These are phyloP conservation scores for Pteronura brasiliensis DNA, from an alignment of 2,113 vertebrate species.

Conservation along the genomic window DNA sequence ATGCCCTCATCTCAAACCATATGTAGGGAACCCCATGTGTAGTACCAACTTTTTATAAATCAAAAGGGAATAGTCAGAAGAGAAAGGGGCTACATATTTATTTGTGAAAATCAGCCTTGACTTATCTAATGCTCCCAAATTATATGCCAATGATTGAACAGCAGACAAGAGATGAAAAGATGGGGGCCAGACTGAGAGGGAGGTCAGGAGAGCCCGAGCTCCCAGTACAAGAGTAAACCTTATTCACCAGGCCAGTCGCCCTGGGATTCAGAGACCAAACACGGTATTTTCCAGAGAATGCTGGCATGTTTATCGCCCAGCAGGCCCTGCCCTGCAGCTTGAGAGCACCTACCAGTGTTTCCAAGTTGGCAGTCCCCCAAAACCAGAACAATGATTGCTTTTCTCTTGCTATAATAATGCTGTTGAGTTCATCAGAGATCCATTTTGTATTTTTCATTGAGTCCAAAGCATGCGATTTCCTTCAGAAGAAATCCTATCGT, in stretches of 20 bases:
- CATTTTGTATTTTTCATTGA: conserved; percentile 54
- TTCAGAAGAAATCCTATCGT: conserved; percentile 11
- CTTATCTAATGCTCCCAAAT: neutral
- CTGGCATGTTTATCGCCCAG: neutral
- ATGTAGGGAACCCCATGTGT: neutral
- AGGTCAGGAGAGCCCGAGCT: rapidly evolving
- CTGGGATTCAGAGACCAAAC: neutral
- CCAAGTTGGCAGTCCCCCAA: conserved; percentile 58
- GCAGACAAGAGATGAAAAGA: neutral
- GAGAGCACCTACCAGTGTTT: neutral
- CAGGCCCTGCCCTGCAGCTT: conserved; percentile 34
- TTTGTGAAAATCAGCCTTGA: neutral
- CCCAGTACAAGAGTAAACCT: neutral
- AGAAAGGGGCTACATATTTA: conserved; percentile 25
- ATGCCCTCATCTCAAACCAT: neutral
- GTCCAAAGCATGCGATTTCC: neutral
- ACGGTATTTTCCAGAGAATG: conserved; percentile 27
- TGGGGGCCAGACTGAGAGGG: no score
- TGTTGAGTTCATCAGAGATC: conserved; percentile 51
- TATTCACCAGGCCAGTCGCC: neutral
- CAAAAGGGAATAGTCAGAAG: neutral
- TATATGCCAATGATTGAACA: neutral
- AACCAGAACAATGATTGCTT: conserved; percentile 58
- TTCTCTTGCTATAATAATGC: conserved; percentile 44
- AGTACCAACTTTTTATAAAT: neutral